phyloP scores from a whole-genome alignment of 2,113 vertebrate species.

The Tautogolabrus adspersus region DNA sequence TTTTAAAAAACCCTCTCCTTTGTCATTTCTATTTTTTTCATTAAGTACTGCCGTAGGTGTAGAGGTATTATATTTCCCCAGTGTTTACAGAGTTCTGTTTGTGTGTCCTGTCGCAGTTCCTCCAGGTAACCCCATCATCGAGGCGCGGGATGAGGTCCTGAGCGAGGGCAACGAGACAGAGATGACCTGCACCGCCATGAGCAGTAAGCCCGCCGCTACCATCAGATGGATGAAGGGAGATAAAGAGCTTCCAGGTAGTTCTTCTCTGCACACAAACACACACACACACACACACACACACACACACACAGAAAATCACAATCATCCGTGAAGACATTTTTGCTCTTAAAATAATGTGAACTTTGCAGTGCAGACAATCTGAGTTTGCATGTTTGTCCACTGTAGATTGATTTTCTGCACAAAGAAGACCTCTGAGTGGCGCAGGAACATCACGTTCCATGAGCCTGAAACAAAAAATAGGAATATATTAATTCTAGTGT shows the following conservation, averaged over 20 bases:
- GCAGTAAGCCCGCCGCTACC: constrained; percentile 94
- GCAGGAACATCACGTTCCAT: background rate
- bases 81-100: constrained; percentile 46
- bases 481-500: too few relatives aligned
- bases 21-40: background rate
- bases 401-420: background rate
- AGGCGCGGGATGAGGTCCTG: constrained; percentile 91
- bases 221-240: constrained; percentile 98
- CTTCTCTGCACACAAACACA: background rate
- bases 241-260: constrained; percentile 91
- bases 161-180: constrained; percentile 96
- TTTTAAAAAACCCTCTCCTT: background rate
- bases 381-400: background rate
- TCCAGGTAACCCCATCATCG: constrained; percentile 95
- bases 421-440: background rate
- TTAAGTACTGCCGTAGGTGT: background rate
- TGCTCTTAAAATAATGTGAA: background rate
- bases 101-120: constrained; percentile 85
- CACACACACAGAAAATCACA: constrained; percentile 4
- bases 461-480: background rate
- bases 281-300: too few relatives aligned
- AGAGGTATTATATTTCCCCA: background rate
- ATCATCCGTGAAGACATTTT: constrained; percentile 7
- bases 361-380: background rate
- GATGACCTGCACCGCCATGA: constrained; percentile 96